Conservation (phyloP, 2,797 vertebrate species). For the Vipera ursinii region DNA sequence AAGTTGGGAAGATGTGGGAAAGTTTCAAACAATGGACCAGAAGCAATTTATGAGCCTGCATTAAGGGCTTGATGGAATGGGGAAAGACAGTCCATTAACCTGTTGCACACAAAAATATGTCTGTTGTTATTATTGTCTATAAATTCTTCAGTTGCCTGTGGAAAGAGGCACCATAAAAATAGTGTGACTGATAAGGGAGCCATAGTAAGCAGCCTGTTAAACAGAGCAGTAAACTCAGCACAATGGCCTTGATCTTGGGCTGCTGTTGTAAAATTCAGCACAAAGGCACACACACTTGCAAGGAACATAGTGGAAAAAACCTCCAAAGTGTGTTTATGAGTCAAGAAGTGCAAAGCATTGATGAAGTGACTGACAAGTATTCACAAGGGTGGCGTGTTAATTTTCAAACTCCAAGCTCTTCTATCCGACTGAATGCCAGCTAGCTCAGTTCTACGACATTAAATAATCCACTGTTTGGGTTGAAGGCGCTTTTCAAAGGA, state of each 20-base stretch:
- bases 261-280: conserved; percentile 45
- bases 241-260: conserved; percentile 40
- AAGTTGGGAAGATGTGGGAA: not conserved
- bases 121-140: conserved; percentile 51
- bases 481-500: not conserved
- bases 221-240: conserved; percentile 45
- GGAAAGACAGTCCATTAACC: conserved; percentile 36
- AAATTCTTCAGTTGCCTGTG: conserved; percentile 48
- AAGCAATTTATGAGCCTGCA: conserved; percentile 37
- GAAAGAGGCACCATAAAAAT: conserved; percentile 44
- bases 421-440: not conserved
- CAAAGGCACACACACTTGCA: not conserved
- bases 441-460: not conserved
- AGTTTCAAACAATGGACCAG: conserved; percentile 2
- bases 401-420: not conserved
- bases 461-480: not conserved
- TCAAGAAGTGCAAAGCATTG: not conserved
- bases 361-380: not conserved
- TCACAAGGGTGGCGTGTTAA: not conserved
- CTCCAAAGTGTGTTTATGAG: not conserved
- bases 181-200: conserved; percentile 31
- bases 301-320: not conserved
- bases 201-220: conserved; percentile 54
- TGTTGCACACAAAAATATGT: conserved; percentile 27
- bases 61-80: not conserved